Percentiles rank a stretch among this genome's conserved stretches.
Evolutionary conservation across 2,797 vertebrate genomes (phyloP).

Genomic region (Tapirus indicus): DNA sequence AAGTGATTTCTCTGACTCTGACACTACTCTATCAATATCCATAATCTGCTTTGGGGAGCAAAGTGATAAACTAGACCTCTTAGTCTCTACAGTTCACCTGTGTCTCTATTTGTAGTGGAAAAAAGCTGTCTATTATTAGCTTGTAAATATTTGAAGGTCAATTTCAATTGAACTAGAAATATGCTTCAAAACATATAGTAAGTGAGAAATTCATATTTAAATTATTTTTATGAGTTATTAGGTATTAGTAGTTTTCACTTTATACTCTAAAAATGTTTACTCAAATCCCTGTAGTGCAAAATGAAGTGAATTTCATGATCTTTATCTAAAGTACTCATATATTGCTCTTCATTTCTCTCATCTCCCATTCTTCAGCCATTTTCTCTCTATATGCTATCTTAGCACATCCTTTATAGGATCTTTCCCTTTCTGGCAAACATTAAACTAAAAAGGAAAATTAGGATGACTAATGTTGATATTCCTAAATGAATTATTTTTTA

Average conservation of each 20-base stretch:
- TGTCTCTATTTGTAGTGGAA: not conserved
- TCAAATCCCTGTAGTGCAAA: not conserved
- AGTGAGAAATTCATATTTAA: not conserved
- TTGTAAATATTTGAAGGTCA: not conserved
- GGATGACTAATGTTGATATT: not conserved
- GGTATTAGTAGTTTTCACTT: not conserved
- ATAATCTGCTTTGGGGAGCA: not conserved
- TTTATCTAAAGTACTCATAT: not conserved
- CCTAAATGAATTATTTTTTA: not conserved
- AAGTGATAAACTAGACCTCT: not conserved
- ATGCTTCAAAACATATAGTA: not conserved
- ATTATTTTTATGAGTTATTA: not conserved
- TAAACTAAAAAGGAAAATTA: not conserved
- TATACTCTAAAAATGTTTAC: not conserved
- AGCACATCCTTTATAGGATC: not conserved
- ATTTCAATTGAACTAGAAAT: not conserved
- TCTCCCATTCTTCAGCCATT: not conserved
- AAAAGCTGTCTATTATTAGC: not conserved
- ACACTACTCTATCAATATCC: not conserved
- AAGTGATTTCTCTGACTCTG: not conserved
- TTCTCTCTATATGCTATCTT: not conserved
- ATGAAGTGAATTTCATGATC: not conserved
- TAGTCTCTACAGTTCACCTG: not conserved
- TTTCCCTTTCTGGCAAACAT: not conserved
- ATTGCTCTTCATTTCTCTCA: not conserved